phyloP scores from a whole-genome alignment of 2,888 invertebrate species.

The Drosophila nr. medialis region DNA sequence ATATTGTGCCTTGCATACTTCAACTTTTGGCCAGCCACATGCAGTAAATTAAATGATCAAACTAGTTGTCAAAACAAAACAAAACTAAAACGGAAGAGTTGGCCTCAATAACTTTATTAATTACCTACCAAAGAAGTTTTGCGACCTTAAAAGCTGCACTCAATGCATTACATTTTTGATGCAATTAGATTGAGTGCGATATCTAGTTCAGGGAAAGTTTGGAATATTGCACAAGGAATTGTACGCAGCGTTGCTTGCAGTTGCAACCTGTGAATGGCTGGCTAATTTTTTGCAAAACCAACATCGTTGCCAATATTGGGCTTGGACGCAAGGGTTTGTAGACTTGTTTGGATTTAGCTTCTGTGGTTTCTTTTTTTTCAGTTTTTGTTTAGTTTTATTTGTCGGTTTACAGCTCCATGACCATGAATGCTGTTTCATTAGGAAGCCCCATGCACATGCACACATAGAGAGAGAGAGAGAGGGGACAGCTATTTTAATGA shows the following conservation, averaged over 20 bases:
- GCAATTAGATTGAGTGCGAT: slow-evolving; percentile 52
- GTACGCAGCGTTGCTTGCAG: slow-evolving; percentile 44
- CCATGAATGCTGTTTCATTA: slow-evolving; percentile 75
- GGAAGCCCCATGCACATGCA: slow-evolving; percentile 39
- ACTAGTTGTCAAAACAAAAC: slow-evolving; percentile 8
- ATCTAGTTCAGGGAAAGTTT: slow-evolving; percentile 41
- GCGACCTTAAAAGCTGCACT: slow-evolving; percentile 18
- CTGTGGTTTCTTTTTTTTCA: slow-evolving; percentile 21
- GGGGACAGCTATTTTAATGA: slow-evolving; percentile 59
- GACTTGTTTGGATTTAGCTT: slow-evolving; percentile 36
- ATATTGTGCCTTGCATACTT: slow-evolving; percentile 1
- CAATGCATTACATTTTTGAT: slow-evolving; percentile 25
- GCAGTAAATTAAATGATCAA: slow-evolving; percentile 37
- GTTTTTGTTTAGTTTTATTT: slow-evolving; percentile 17
- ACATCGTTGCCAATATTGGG: slow-evolving; percentile 40
- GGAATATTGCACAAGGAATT: slow-evolving; percentile 29
- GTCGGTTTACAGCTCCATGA: slow-evolving; percentile 27
- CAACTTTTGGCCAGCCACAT: slow-evolving; percentile 9
- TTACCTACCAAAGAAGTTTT: slow-evolving; percentile 39
- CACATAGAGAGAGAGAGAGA: background rate
- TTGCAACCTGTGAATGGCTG: slow-evolving; percentile 33
- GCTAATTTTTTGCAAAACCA: slow-evolving; percentile 59
- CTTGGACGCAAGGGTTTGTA: slow-evolving; percentile 46
- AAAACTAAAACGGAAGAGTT: slow-evolving; percentile 24
- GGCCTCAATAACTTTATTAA: slow-evolving; percentile 53